Conservation (phyloP, 2,113 vertebrate species). For the Myxocyprinus asiaticus region DNA sequence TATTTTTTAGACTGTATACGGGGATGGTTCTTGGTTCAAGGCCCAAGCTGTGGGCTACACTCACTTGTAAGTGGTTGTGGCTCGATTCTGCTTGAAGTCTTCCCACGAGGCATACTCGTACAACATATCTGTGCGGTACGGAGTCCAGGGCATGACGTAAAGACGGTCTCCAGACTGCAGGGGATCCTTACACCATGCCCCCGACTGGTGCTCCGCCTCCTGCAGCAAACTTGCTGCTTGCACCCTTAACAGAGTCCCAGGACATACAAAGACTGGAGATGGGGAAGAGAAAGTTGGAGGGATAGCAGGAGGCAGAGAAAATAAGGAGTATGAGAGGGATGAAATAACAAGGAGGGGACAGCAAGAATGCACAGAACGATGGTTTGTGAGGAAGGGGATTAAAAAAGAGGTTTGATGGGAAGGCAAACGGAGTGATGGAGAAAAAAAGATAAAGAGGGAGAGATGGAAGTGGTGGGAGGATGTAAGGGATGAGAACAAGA, state of each 20-base stretch:
- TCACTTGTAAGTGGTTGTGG: slow-evolving; percentile 90
- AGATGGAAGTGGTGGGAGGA: slow-evolving; percentile 46
- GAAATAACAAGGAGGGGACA: slow-evolving; percentile 49
- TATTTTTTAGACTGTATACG: not conserved
- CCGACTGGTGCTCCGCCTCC: slow-evolving; percentile 89
- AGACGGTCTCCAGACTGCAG: slow-evolving; percentile 92
- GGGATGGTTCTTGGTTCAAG: not conserved
- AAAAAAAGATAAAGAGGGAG: slow-evolving; percentile 48
- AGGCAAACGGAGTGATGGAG: slow-evolving; percentile 60
- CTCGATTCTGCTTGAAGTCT: slow-evolving; percentile 84
- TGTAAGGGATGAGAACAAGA: slow-evolving; percentile 62
- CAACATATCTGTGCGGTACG: slow-evolving; percentile 91
- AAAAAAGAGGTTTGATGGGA: slow-evolving; percentile 47
- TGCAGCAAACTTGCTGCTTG: slow-evolving; percentile 84
- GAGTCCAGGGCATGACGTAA: slow-evolving; percentile 95
- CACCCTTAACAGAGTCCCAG: slow-evolving; percentile 86
- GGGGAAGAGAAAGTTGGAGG: slow-evolving; percentile 44
- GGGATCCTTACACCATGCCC: slow-evolving; percentile 94
- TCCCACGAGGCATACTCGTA: slow-evolving; percentile 92
- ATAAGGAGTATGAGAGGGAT: slow-evolving; percentile 53
- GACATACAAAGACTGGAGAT: slow-evolving; percentile 90
- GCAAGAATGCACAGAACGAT: not conserved
- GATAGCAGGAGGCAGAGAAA: slow-evolving; percentile 40
- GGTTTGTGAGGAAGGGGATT: slow-evolving; percentile 51
- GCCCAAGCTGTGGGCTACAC: slow-evolving; percentile 40